phyloP scores from a whole-genome alignment of 2,113 vertebrate species.

The Helogale parvula region DNA sequence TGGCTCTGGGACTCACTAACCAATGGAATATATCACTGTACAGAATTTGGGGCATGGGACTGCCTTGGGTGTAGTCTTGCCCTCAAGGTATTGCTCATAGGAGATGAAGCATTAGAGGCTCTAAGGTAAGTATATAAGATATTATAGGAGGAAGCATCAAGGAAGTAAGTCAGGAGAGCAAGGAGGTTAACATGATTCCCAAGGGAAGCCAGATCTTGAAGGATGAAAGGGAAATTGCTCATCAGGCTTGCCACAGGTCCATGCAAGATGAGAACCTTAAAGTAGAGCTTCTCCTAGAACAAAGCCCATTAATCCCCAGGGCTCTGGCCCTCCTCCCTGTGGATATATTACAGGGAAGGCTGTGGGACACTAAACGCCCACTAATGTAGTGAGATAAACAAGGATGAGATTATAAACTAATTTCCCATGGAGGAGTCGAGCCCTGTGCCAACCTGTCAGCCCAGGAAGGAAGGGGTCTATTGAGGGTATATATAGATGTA shows the following conservation, averaged over 20 bases:
- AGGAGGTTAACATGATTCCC: neutral
- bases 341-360: neutral
- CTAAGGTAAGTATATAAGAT: neutral
- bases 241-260: neutral
- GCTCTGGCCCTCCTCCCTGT: neutral
- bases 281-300: neutral
- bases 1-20: neutral
- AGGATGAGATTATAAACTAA: neutral
- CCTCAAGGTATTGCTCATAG: neutral
- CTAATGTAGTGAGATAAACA: neutral
- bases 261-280: neutral
- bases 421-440: neutral
- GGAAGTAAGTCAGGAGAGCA: neutral
- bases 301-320: neutral
- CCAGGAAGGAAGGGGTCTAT: neutral
- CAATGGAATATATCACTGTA: neutral
- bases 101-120: neutral
- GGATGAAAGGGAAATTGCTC: neutral
- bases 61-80: neutral
- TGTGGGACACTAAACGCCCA: neutral
- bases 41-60: fast-evolving
- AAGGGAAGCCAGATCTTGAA: neutral
- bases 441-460: neutral
- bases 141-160: neutral
- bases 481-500: neutral